Percentiles rank a stretch among this genome's conserved stretches.
phyloP scores from a whole-genome alignment of 2,113 vertebrate species.

The Spermophilus dauricus region DNA sequence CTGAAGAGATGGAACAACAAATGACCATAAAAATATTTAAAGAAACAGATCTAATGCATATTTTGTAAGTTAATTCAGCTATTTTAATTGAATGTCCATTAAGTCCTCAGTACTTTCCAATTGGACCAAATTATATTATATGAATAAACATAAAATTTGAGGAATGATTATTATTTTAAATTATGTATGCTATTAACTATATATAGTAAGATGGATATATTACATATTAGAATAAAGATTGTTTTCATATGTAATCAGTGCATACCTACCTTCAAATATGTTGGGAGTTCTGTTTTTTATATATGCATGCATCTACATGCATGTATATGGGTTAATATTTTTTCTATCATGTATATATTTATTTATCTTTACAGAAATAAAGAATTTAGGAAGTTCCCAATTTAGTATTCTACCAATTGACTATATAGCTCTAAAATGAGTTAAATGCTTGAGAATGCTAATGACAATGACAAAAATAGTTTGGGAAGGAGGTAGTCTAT shows the following conservation, averaged over 20 bases:
- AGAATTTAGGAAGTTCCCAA: background rate
- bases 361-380: background rate
- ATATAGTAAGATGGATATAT: background rate
- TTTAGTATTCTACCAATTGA: background rate
- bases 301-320: background rate
- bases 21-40: background rate
- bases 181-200: background rate
- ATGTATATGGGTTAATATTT: background rate
- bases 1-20: background rate
- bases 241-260: background rate
- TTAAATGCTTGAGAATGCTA: background rate
- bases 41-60: background rate
- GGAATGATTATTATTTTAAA: background rate
- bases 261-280: background rate
- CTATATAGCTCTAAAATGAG: background rate
- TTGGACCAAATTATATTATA: background rate
- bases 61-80: background rate
- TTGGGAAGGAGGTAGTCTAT: background rate
- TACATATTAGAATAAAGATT: background rate
- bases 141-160: background rate
- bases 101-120: background rate
- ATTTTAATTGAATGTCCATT: constrained; percentile 5
- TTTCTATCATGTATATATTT: background rate
- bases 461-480: background rate
- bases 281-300: background rate